Base-by-base conservation (phyloP, 2,888 invertebrate genomes). In the Trichogramma dendrolimi region DNA sequence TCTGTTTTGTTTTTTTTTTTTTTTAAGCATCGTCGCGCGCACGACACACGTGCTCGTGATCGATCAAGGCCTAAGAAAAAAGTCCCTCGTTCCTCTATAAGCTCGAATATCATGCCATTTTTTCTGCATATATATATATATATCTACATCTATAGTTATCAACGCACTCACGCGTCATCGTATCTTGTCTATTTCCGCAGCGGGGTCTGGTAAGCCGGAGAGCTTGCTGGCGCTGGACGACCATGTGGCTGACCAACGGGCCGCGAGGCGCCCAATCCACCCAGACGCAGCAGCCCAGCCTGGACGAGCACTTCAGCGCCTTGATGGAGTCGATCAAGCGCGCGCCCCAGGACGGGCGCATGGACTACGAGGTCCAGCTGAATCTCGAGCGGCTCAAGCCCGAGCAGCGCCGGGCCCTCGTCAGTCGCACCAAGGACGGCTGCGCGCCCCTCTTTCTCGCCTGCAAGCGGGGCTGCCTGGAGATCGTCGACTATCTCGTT, bases 401-500 rank as follows among this genome's bases (percentile, higher is more conserved):
- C 46, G 83, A 81, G 52, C 82, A 83, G 57, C 83, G 92, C 43
- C 84, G 85, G 68, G 87, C 87, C 71, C 84, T 92, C 70, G 89
- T 87, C 38, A 83, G 84, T 68, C 84, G 88, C 62, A 82, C 85
- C 62, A 86, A 86, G 72, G 89, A 89, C 70, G 91, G 90, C 14
- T 91, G 91, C 80, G 87, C 92, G 47, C 92, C 93, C 48, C 82
- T 94, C 70, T 93, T 94, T 79, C 84, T 88, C 67, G 89, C 89
- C 5, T 86, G 87, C 75, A 87, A 88, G 80, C 85, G 88, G 72
- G 93, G 93, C 56, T 90, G 91, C 79, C 85, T 87, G 11, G 90
- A 91, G 80, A 87, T 94, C 66, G 93, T 90, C 7, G 91, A 93
- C 78, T 95, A 92, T 81, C 83, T 96, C 47, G 86, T 94, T 67